Evolutionary conservation across 53 echinoderm and acorn worm genomes (phyloP).

Genomic region (Actinopyga echinites): DNA sequence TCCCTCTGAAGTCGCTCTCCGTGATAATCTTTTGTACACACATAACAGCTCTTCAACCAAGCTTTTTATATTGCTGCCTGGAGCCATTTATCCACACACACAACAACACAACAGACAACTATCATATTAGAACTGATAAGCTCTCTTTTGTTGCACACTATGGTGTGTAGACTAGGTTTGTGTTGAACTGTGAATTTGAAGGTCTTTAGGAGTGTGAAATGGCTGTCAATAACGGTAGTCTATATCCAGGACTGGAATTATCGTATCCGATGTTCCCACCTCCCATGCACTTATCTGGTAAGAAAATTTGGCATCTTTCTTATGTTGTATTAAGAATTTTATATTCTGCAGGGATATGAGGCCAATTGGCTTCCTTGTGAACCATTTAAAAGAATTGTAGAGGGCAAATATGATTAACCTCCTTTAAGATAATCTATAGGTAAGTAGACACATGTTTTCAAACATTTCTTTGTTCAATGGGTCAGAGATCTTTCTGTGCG

Average conservation of each 20-base stretch:
- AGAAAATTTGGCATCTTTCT: conserved; percentile 19
- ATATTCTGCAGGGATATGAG: conserved; percentile 19
- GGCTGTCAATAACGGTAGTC: conserved; percentile 95
- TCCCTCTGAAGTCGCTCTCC: conserved; percentile 18
- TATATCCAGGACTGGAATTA: conserved; percentile 88
- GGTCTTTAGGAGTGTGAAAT: conserved; percentile 61
- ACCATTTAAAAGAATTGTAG: conserved; percentile 40
- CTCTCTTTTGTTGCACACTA: conserved; percentile 37
- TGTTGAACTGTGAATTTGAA: conserved; percentile 40
- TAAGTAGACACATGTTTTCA: conserved; percentile 42
- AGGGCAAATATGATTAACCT: conserved; percentile 35
- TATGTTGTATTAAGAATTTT: not conserved
- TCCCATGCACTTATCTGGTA: conserved; percentile 83
- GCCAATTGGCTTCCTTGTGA: conserved; percentile 28
- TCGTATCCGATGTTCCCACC: conserved; percentile 86
- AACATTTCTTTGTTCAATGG: conserved; percentile 44
- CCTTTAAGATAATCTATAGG: conserved; percentile 1
- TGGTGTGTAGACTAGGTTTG: conserved; percentile 30
- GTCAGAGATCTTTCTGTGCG: conserved; percentile 21
- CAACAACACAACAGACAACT: conserved; percentile 40
- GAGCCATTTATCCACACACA: conserved; percentile 30
- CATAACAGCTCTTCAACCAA: conserved; percentile 36
- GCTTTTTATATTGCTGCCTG: conserved; percentile 35
- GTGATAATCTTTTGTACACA: conserved; percentile 40
- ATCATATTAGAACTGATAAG: conserved; percentile 40